These are phyloP conservation scores for Drosophila falleni DNA, from an alignment of 2,888 invertebrate genomes.

Conservation along the genomic window DNA sequence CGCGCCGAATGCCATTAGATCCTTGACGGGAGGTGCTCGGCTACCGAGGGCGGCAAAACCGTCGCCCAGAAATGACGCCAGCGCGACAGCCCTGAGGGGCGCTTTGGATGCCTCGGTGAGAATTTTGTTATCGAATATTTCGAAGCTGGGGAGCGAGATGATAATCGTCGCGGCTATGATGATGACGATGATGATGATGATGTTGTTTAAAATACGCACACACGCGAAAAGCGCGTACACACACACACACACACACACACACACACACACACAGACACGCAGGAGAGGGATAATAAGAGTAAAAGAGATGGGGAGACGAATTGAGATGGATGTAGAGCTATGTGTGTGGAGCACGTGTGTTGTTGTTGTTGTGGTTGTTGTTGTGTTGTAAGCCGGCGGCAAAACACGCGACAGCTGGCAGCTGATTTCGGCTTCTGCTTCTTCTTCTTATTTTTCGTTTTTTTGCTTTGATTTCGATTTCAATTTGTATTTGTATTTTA, in stretches of 20 bases:
- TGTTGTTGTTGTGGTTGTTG: conserved; percentile 27
- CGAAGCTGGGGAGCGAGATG: conserved; percentile 62
- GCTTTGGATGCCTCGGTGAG: conserved; percentile 86
- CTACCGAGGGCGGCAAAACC: conserved; percentile 86
- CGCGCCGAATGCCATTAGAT: conserved; percentile 86
- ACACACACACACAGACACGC: conserved; percentile 17
- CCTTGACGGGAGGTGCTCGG: conserved; percentile 85
- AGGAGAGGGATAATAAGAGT: conserved; percentile 1
- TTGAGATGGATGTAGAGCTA: conserved; percentile 13
- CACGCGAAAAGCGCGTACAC: conserved; percentile 12
- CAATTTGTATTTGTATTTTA: conserved; percentile 11
- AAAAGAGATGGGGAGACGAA: background rate
- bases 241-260: conserved; percentile 14
- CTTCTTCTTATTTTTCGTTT: background rate
- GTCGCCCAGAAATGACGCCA: conserved; percentile 86
- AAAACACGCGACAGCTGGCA: conserved; percentile 60
- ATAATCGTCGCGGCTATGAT: conserved; percentile 36
- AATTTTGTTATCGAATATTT: conserved; percentile 84
- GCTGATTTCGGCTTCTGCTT: conserved; percentile 33
- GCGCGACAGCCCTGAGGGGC: conserved; percentile 86
- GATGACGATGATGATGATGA: conserved; percentile 23
- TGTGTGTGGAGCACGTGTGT: conserved; percentile 64
- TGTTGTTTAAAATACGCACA: conserved; percentile 28
- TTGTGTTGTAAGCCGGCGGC: conserved; percentile 62
- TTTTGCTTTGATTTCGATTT: conserved; percentile 1